These are phyloP conservation scores for Acronicta leporina DNA, from an alignment of 2,888 invertebrate species.

Conservation along the genomic window DNA sequence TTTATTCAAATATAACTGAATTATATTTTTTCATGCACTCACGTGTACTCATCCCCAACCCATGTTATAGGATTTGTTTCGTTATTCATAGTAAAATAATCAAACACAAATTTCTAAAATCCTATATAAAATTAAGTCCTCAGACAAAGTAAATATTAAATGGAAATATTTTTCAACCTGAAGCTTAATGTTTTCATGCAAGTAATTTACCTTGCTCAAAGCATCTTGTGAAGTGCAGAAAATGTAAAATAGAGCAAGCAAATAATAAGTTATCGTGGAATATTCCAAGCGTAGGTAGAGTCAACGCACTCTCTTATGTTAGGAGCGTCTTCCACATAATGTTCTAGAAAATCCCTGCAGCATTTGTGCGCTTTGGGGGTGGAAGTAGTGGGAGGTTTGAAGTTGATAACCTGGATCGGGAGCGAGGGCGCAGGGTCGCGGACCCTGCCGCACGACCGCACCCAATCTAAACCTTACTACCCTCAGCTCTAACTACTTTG, in stretches of 20 bases:
- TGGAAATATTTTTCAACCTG: conserved; percentile 4
- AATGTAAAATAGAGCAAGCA: conserved; percentile 49
- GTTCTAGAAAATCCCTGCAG: conserved; percentile 86
- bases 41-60: too few relatives aligned
- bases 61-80: too few relatives aligned
- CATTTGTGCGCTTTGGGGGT: conserved; percentile 69
- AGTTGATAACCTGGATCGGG: conserved; percentile 88
- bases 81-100: too few relatives aligned
- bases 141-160: too few relatives aligned
- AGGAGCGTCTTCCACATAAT: conserved; percentile 79
- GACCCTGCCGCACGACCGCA: conserved; percentile 83
- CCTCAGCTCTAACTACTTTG: conserved; percentile 62
- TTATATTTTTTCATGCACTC: too few relatives aligned
- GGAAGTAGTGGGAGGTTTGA: conserved; percentile 67
- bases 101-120: too few relatives aligned
- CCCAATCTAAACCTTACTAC: conserved; percentile 73
- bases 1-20: too few relatives aligned
- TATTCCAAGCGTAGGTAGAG: conserved; percentile 63
- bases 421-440: conserved; percentile 84
- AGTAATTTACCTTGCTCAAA: conserved; percentile 33
- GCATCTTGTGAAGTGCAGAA: conserved; percentile 30
- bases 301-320: conserved; percentile 84
- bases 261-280: conserved; percentile 46
- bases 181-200: conserved; percentile 31
- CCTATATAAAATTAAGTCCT: too few relatives aligned